Evolutionary conservation across 2,113 vertebrate species (phyloP).

Genomic region (Falco punctatus): DNA sequence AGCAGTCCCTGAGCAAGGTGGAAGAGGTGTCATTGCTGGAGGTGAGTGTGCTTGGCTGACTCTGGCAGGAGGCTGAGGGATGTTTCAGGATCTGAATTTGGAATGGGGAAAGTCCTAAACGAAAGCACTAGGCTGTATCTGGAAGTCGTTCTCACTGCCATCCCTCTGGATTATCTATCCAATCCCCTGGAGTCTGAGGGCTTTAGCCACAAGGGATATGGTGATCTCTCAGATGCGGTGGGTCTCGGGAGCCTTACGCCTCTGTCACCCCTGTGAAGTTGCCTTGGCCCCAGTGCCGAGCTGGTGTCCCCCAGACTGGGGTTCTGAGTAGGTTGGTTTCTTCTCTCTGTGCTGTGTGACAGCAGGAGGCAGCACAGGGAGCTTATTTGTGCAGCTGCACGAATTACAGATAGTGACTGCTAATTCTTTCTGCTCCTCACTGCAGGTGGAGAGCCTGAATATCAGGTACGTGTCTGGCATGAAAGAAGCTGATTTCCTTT

Average conservation of each 20-base stretch:
- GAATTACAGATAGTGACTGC: conserved; percentile 9
- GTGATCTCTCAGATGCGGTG: neutral
- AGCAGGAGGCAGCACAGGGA: neutral
- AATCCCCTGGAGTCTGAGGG: neutral
- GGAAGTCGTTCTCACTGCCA: neutral
- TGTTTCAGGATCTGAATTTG: neutral
- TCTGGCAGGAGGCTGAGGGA: neutral
- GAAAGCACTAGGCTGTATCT: neutral
- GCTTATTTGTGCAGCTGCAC: conserved; percentile 3
- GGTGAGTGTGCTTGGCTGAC: conserved; percentile 56
- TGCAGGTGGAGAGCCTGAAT: conserved; percentile 68
- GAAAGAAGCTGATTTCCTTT: neutral
- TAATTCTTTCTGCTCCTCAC: conserved; percentile 61
- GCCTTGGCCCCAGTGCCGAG: neutral
- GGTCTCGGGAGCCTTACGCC: neutral
- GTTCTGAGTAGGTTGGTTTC: neutral
- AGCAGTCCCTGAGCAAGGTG: conserved; percentile 35
- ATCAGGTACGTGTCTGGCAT: conserved; percentile 62
- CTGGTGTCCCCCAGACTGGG: neutral
- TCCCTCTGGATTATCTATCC: neutral
- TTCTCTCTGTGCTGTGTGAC: neutral
- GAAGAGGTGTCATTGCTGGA: conserved; percentile 58
- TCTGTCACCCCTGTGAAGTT: neutral
- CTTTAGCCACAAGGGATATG: neutral
- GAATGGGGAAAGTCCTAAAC: neutral